A percentile compares a stretch with the other conserved stretches of the same genome.
These are phyloP conservation scores for Malacoctenus gilli DNA, from an alignment of 2,797 vertebrate genomes.

Conservation along the genomic window DNA sequence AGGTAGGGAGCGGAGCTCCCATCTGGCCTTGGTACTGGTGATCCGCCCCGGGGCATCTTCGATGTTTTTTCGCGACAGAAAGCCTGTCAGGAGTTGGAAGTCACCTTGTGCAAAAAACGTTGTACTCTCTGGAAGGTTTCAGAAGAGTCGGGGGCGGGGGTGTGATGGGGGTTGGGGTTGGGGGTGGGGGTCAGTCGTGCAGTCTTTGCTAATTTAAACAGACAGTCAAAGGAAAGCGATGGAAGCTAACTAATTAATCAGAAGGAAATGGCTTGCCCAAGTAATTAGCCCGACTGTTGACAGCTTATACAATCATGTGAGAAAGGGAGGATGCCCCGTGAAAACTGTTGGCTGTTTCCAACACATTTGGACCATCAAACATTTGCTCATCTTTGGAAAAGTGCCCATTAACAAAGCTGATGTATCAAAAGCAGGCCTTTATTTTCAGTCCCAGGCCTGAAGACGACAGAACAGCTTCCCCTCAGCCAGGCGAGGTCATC, in stretches of 20 bases:
- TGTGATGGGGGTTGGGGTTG: neutral
- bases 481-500: no score
- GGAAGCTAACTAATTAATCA: constrained; percentile 7
- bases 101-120: constrained; percentile 69
- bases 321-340: no score
- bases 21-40: constrained; percentile 76
- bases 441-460: no score
- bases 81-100: constrained; percentile 74
- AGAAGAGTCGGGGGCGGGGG: constrained; percentile 3
- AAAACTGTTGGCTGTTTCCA: no score
- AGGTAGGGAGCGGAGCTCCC: constrained; percentile 74
- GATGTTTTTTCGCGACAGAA: constrained; percentile 63
- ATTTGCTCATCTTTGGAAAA: no score
- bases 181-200: constrained; percentile 9
- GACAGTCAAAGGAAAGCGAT: constrained; percentile 14
- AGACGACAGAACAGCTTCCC: no score
- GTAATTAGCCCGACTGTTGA: constrained; percentile 6
- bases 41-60: constrained; percentile 70
- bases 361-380: no score
- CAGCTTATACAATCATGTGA: neutral
- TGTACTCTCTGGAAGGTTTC: constrained; percentile 57
- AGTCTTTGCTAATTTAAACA: constrained; percentile 28
- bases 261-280: constrained; percentile 4
- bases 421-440: no score
- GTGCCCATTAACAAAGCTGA: no score